phyloP scores from a whole-genome alignment of 1,140 invertebrate genomes.

The Magallana angulata region DNA sequence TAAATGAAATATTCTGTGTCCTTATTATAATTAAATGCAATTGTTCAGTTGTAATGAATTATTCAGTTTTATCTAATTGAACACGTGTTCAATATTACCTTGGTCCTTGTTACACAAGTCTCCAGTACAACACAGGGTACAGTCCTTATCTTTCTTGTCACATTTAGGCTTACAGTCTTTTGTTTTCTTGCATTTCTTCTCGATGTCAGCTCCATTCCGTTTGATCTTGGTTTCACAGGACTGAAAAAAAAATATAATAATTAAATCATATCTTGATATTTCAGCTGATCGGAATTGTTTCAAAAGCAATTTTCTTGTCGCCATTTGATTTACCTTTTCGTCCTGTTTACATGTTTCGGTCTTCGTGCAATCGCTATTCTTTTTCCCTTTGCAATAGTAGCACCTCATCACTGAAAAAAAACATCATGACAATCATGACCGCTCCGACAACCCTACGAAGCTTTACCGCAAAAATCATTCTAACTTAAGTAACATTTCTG shows the following conservation, averaged over 20 bases:
- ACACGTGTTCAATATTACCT: neutral
- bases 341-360: neutral
- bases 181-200: neutral
- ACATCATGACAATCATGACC: neutral
- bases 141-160: neutral
- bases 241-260: neutral
- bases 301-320: neutral
- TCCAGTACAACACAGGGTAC: neutral
- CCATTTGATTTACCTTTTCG: neutral
- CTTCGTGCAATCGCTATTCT: neutral
- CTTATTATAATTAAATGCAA: too few species aligned
- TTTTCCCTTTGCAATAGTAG: neutral
- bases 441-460: too few species aligned
- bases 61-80: too few species aligned
- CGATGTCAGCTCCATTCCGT: neutral
- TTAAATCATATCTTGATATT: too few species aligned
- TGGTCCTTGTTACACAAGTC: slow-evolving; percentile 15
- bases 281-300: neutral
- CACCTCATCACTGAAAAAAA: neutral
- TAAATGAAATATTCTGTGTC: too few species aligned
- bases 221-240: neutral
- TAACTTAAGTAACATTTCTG: too few species aligned
- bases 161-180: slow-evolving; percentile 8
- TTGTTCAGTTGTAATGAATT: too few species aligned
- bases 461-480: too few species aligned